Evolutionary conservation across 2,113 vertebrate genomes (phyloP).

Genomic region (Oncorhynchus clarkii): DNA sequence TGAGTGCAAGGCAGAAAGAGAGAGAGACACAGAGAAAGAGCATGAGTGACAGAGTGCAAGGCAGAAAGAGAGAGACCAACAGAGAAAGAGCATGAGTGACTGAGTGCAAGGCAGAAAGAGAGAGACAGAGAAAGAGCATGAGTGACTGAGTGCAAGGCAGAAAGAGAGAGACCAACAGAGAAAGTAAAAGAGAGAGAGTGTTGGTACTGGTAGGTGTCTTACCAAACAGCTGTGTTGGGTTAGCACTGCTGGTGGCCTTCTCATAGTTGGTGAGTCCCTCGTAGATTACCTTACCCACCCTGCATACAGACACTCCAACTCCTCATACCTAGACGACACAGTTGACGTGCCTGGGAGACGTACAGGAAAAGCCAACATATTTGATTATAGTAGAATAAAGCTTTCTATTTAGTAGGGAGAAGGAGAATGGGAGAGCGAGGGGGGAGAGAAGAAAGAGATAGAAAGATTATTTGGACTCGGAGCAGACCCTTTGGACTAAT

Average conservation of each 20-base stretch:
- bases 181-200: neutral
- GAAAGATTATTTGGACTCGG: conserved; percentile 51
- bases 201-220: conserved; percentile 41
- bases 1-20: neutral
- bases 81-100: neutral
- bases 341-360: conserved; percentile 84
- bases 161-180: neutral
- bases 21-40: neutral
- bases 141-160: neutral
- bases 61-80: neutral
- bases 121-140: neutral
- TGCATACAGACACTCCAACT: conserved; percentile 93
- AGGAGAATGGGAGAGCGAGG: neutral
- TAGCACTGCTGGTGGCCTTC: conserved; percentile 88
- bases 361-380: neutral
- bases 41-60: neutral
- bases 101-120: neutral
- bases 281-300: conserved; percentile 97
- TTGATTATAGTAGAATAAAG: no score
- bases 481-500: conserved; percentile 41
- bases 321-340: conserved; percentile 95
- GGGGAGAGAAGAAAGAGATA: conserved; percentile 22
- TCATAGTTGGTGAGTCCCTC: conserved; percentile 98
- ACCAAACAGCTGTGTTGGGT: conserved; percentile 97
- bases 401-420: neutral